Evolutionary conservation across 2,888 invertebrate species (phyloP), one percentile per base, ranked within the genome.

Genomic region (Trachelus stipa): DNA sequence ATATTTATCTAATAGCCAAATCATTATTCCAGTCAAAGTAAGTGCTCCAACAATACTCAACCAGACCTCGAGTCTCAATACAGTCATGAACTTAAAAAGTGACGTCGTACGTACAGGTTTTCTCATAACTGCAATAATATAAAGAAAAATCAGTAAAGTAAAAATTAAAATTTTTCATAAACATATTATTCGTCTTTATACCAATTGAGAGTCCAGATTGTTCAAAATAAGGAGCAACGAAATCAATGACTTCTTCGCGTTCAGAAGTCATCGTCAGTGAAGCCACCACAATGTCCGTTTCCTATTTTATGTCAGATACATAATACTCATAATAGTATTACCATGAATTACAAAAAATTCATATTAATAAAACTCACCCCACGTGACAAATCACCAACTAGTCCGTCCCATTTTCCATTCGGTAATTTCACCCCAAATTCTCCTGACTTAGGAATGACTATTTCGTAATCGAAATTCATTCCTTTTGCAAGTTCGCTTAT

Each of bases 41-140:
- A 98, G 90, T 0, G 98, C 97, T 0, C 95, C 97, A 3, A 97
- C 94, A 79, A 98, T 97, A 86, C 96, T 96, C 12, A 97, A 90
- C 97, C 98, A 98, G 0, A 98, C 98, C 91, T 98, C 97, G 0
- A 96, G 92, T 3, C 96, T 94, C 9, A 98, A 92, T 0, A 98
- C 98, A 0, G 97, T 97, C 97, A 98, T 97, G 92, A 98, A 98
- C 91, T 97, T 97, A 91, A 98, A 98, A 0, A 98, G 92, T 0
- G 97, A 97, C 0, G 97, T 96, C 89, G 96, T 95, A 0, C 95
- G 93, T 0, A 95, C 94, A 0, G 97, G 96, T 87, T 97, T 97
- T 9, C 97, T 94, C 91, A 98, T 97, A 0, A 96, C 97, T 97
- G 88, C 4, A 92, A 92, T 75, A 23, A 23, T 2, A 56, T 56